These are phyloP conservation scores for Zophobas morio DNA, from an alignment of 1,140 invertebrate genomes.

Conservation along the genomic window DNA sequence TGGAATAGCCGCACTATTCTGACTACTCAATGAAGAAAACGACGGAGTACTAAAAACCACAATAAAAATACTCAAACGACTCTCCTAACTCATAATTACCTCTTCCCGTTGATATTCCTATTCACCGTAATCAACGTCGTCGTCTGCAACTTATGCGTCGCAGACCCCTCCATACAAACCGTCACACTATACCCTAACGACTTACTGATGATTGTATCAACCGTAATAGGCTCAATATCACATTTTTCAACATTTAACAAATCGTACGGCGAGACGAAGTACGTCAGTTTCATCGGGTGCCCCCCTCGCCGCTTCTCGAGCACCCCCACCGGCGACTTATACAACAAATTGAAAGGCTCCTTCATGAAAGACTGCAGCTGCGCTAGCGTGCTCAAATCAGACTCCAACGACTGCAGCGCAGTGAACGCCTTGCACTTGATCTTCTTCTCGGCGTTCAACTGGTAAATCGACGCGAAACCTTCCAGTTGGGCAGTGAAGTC, in stretches of 20 bases:
- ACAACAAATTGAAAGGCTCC: conserved; percentile 89
- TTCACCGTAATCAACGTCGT: conserved; percentile 84
- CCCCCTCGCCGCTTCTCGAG: conserved; percentile 83
- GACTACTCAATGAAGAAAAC: conserved; percentile 83
- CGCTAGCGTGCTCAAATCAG: conserved; percentile 88
- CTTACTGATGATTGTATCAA: conserved; percentile 79
- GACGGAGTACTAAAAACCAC: conserved; percentile 76
- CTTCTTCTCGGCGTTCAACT: conserved; percentile 95
- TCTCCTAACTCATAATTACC: conserved; percentile 69
- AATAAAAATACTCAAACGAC: background rate
- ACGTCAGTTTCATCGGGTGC: conserved; percentile 94
- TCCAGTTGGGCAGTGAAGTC: conserved; percentile 94
- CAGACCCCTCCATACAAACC: conserved; percentile 91
- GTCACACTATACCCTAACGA: conserved; percentile 89
- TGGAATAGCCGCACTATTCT: conserved; percentile 90
- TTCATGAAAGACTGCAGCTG: conserved; percentile 83
- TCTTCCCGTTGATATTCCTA: conserved; percentile 82
- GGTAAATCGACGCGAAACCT: conserved; percentile 91
- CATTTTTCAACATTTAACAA: conserved; percentile 84
- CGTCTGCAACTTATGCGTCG: conserved; percentile 89
- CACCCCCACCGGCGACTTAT: conserved; percentile 91
- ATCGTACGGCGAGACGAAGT: conserved; percentile 96
- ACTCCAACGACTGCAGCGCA: conserved; percentile 92
- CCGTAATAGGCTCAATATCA: conserved; percentile 81
- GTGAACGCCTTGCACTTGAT: conserved; percentile 94